Evolutionary conservation across 2,797 vertebrate genomes (phyloP).

Genomic region (Ficedula albicollis): DNA sequence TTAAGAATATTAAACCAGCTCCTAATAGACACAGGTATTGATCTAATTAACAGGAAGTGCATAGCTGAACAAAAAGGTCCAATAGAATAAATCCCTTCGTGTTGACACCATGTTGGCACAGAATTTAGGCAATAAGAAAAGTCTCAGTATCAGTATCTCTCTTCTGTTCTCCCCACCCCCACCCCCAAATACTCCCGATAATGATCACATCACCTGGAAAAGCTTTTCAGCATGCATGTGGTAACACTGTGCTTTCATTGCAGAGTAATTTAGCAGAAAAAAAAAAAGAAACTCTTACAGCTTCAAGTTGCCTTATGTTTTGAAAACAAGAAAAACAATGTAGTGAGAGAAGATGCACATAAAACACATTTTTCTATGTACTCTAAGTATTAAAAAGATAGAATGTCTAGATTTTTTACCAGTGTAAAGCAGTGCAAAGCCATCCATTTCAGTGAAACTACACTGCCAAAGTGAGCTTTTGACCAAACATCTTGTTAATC

Average conservation of each 20-base stretch:
- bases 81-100: conserved; percentile 14
- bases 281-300: rapidly evolving
- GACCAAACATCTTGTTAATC: background rate
- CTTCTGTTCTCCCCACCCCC: background rate
- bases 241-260: background rate
- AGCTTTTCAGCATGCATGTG: background rate
- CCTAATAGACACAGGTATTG: conserved; percentile 39
- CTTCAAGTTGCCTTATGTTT: background rate
- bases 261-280: background rate
- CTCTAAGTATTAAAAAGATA: background rate
- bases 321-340: background rate
- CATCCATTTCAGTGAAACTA: background rate
- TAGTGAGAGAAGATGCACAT: background rate
- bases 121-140: background rate
- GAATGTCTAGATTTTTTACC: background rate
- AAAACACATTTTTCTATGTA: background rate
- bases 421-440: background rate
- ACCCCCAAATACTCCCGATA: background rate
- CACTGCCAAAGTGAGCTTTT: background rate
- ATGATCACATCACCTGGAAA: background rate
- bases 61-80: background rate
- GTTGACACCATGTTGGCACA: conserved; percentile 9
- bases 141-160: background rate
- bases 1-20: conserved; percentile 43
- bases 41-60: conserved; percentile 58